These are phyloP conservation scores for Gavialis gangeticus DNA, from an alignment of 2,113 vertebrate genomes.

Conservation along the genomic window DNA sequence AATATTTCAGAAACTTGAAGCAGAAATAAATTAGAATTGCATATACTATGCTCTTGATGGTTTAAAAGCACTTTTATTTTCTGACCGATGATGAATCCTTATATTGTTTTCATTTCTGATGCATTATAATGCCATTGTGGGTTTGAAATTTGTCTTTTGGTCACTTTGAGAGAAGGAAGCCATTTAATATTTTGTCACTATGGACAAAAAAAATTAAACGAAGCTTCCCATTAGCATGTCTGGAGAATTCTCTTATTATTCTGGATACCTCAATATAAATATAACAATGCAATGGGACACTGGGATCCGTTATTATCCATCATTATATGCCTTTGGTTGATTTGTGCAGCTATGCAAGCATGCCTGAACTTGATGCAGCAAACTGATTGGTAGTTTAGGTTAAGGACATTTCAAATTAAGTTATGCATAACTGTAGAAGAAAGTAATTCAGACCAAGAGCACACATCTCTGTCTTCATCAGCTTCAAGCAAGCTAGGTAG, in stretches of 20 bases:
- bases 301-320: not conserved
- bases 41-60: slow-evolving; percentile 32
- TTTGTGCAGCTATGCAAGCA: not conserved
- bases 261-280: not conserved
- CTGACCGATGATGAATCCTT: slow-evolving; percentile 41
- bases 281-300: not conserved
- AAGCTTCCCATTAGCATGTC: not conserved
- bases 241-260: not conserved
- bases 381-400: not conserved
- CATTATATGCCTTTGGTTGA: fast-evolving
- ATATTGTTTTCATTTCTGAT: slow-evolving; percentile 31
- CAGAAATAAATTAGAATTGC: slow-evolving; percentile 44
- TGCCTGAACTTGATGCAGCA: not conserved
- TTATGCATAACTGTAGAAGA: fast-evolving
- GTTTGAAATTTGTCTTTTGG: slow-evolving; percentile 67
- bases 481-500: not conserved
- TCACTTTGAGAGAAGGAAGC: slow-evolving; percentile 7
- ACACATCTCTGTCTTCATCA: not conserved
- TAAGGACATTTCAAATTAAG: not conserved
- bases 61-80: slow-evolving; percentile 64
- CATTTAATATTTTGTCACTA: not conserved
- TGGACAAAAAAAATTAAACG: slow-evolving; percentile 39
- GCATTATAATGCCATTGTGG: slow-evolving; percentile 62
- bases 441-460: no score
- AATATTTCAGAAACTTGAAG: slow-evolving; percentile 79